Evolutionary conservation across 2,797 vertebrate species (phyloP), one percentile per base, ranked within the genome.

Genomic region (Helostoma temminkii): DNA sequence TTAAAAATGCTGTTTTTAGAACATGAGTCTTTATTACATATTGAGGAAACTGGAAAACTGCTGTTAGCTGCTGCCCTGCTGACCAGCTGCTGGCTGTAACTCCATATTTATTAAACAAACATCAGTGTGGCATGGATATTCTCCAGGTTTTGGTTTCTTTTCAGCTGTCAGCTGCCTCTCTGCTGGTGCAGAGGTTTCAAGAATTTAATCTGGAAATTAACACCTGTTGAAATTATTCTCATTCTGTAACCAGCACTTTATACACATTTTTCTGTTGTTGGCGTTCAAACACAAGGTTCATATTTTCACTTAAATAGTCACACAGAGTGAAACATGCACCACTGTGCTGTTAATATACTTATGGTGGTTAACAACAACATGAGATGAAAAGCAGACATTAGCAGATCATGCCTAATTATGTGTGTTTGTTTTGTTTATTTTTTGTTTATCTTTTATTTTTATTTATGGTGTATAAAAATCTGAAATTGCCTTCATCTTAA

Each of bases 141-240:
- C 11, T 48, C 36, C 6, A n/a, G 36, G 7, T 16, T 16, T 16
- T 18, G 12, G 26, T 28, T 43, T 65, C 22, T 50, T 56, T 26
- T 54, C 50, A 37, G 26, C 46, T 41, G 11, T 39, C 39, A 52
- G 46, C 28, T 64, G 1, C 19, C n/a, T n/a, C n/a, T n/a, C n/a
- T n/a, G n/a, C n/a, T 28, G 24, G 18, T 30, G 30, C 15, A 28
- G 21, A 34, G 41, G 14, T 24, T 59, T 30, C 21, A 26, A 47
- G 47, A 63, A 49, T 61, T 6, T 14, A 39, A 60, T 45, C 22
- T 22, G 9, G 22, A 30, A 15, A 53, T 64, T 28, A 64, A 25
- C 21, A 30, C 4, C n/a, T 25, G 24, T 45, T 48, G 54, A 3
- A 56, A 62, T 36, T 37, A 15, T 37, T 37, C 36, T 37, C 36